phyloP scores from a whole-genome alignment of 2,797 vertebrate genomes.

The Melanotaenia nigrans region DNA sequence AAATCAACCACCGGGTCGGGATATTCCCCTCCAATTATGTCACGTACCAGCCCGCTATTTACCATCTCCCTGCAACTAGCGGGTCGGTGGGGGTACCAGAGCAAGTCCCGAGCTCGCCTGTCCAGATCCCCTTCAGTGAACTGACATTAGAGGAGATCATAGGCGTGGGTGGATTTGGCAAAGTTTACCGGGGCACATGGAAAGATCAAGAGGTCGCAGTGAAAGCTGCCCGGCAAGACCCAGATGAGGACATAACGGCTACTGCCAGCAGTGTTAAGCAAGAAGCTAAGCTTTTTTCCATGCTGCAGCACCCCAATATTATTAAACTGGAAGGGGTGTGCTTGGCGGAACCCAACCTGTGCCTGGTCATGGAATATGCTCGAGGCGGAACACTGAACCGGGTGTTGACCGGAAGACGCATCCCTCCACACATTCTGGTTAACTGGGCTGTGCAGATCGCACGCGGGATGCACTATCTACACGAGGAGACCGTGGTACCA shows the following conservation, averaged over 20 bases:
- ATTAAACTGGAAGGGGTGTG: conserved; percentile 93
- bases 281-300: conserved; percentile 93
- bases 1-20: conserved; percentile 88
- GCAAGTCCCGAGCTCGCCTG: conserved; percentile 80
- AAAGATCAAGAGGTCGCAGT: conserved; percentile 92
- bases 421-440: conserved; percentile 94
- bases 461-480: conserved; percentile 94
- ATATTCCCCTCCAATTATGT: conserved; percentile 92
- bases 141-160: conserved; percentile 93
- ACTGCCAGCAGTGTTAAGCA: conserved; percentile 90
- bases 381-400: conserved; percentile 93
- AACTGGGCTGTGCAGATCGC: conserved; percentile 98
- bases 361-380: conserved; percentile 95
- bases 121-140: conserved; percentile 88
- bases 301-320: conserved; percentile 93
- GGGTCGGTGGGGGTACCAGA: conserved; percentile 64
- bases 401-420: conserved; percentile 88
- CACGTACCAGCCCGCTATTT: conserved; percentile 82
- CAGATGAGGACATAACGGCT: conserved; percentile 92
- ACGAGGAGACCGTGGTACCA: conserved; percentile 91
- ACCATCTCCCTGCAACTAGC: conserved; percentile 71
- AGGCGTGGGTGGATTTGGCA: conserved; percentile 94
- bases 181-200: conserved; percentile 94
- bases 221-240: conserved; percentile 93
- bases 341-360: conserved; percentile 93